Percentiles rank a stretch among this genome's conserved stretches.
phyloP scores from a whole-genome alignment of 2,113 vertebrate genomes.

The Cichladusa arquata region DNA sequence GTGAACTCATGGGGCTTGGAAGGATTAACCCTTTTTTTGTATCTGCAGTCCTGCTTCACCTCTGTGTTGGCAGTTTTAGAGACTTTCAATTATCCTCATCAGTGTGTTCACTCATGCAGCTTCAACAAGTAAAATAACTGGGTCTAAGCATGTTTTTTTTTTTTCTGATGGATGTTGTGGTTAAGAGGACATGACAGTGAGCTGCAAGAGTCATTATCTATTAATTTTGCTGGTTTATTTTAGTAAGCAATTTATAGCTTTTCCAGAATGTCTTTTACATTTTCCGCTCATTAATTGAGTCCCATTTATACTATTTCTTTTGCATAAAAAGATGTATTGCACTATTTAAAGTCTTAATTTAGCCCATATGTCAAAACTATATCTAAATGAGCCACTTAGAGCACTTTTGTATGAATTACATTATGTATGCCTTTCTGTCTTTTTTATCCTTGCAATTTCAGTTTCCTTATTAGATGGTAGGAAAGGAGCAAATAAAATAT shows the following conservation, averaged over 20 bases:
- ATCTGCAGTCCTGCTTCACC: background rate
- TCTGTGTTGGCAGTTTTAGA: background rate
- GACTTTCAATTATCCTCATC: background rate
- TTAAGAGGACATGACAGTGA: constrained; percentile 57
- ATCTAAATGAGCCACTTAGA: constrained; percentile 50
- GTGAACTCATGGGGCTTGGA: background rate
- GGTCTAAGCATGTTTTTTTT: background rate
- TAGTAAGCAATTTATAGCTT: constrained; percentile 58
- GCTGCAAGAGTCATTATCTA: constrained; percentile 40
- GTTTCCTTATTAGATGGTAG: background rate
- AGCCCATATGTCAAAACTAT: constrained; percentile 58
- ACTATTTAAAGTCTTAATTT: constrained; percentile 63
- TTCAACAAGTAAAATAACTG: constrained; percentile 19
- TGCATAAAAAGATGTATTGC: constrained; percentile 59
- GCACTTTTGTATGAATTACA: constrained; percentile 32
- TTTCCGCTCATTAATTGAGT: constrained; percentile 53
- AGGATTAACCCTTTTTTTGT: background rate
- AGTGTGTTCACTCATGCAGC: background rate
- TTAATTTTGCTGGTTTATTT: constrained; percentile 61
- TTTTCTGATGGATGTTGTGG: constrained; percentile 27
- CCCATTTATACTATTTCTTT: constrained; percentile 47
- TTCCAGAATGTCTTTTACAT: constrained; percentile 52
- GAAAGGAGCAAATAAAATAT: background rate
- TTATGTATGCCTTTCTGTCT: constrained; percentile 15
- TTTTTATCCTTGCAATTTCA: background rate